Evolutionary conservation across 2,888 invertebrate species (phyloP).

Genomic region (Microplitis deprimator): DNA sequence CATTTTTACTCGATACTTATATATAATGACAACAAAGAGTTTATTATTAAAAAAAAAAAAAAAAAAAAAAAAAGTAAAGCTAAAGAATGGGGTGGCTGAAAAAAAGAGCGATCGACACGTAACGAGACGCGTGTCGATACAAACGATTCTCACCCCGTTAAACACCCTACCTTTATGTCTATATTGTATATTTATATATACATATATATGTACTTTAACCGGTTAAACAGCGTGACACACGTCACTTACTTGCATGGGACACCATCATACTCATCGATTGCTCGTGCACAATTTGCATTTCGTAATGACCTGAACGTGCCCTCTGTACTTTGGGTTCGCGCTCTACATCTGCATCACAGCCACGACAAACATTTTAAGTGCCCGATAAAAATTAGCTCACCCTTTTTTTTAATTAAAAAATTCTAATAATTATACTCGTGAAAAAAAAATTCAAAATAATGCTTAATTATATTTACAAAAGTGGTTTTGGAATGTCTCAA

Average conservation of each 20-base stretch:
- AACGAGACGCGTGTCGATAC: slow-evolving; percentile 68
- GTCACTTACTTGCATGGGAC: slow-evolving; percentile 54
- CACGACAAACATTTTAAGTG: slow-evolving; percentile 30
- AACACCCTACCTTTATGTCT: slow-evolving; percentile 37
- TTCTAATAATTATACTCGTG: too few species aligned
- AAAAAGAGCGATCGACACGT: slow-evolving; percentile 59
- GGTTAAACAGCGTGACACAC: slow-evolving; percentile 65
- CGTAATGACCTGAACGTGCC: slow-evolving; percentile 62
- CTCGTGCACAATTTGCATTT: slow-evolving; percentile 67
- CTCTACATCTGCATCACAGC: slow-evolving; percentile 35
- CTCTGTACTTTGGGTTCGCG: background rate
- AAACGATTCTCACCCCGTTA: slow-evolving; percentile 65
- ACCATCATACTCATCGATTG: slow-evolving; percentile 64
- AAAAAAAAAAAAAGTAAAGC: background rate
- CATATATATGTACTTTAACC: slow-evolving; percentile 53
- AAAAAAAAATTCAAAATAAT: too few species aligned
- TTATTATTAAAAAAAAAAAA: slow-evolving; percentile 30
- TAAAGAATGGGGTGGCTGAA: slow-evolving; percentile 23
- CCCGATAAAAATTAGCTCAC: background rate
- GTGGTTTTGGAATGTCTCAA: too few species aligned
- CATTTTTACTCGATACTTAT: background rate
- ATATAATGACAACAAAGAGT: background rate
- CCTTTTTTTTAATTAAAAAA: too few species aligned
- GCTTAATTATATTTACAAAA: too few species aligned
- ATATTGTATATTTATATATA: slow-evolving; percentile 15